Evolutionary conservation across 2,888 invertebrate species (phyloP).

Genomic region (Acleris emargana): DNA sequence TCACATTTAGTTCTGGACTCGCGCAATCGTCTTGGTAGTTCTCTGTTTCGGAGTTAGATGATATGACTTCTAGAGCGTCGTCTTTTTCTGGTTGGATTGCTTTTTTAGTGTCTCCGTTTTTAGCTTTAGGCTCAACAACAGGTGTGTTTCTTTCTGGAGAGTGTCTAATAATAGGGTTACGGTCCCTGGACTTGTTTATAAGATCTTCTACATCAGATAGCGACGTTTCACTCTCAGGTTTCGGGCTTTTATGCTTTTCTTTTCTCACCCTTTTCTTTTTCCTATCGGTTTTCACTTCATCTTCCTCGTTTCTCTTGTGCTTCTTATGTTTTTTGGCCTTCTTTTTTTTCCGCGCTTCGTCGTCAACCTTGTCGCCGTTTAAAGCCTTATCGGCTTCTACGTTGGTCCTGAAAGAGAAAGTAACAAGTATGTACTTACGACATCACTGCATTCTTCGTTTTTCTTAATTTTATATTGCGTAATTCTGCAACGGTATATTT

Average conservation of each 20-base stretch:
- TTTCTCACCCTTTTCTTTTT: conserved; percentile 83
- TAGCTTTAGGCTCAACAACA: conserved; percentile 45
- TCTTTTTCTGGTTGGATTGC: conserved; percentile 44
- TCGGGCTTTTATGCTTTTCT: conserved; percentile 80
- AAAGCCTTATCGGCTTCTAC: conserved; percentile 51
- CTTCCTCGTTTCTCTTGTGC: conserved; percentile 84
- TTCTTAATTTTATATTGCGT: conserved; percentile 41
- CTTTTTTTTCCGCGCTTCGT: conserved; percentile 76
- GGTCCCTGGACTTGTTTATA: conserved; percentile 67
- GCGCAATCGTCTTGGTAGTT: conserved; percentile 86
- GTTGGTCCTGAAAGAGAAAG: conserved; percentile 48
- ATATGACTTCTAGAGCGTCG: conserved; percentile 84
- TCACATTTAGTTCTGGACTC: conserved; percentile 88
- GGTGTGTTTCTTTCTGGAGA: conserved; percentile 44
- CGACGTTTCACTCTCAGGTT: conserved; percentile 70
- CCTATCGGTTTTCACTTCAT: conserved; percentile 77
- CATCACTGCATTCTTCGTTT: conserved; percentile 35
- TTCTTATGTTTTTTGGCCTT: conserved; percentile 87
- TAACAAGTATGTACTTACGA: conserved; percentile 45
- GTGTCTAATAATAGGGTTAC: conserved; percentile 49
- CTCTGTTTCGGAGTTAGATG: conserved; percentile 87
- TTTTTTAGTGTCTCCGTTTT: conserved; percentile 57
- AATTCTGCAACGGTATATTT: conserved; percentile 35
- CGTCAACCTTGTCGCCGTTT: conserved; percentile 55
- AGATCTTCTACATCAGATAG: conserved; percentile 70